A percentile compares a stretch with the other conserved stretches of the same genome.
Conservation (phyloP, 2,113 vertebrate genomes). For the Carassius gibelio region DNA sequence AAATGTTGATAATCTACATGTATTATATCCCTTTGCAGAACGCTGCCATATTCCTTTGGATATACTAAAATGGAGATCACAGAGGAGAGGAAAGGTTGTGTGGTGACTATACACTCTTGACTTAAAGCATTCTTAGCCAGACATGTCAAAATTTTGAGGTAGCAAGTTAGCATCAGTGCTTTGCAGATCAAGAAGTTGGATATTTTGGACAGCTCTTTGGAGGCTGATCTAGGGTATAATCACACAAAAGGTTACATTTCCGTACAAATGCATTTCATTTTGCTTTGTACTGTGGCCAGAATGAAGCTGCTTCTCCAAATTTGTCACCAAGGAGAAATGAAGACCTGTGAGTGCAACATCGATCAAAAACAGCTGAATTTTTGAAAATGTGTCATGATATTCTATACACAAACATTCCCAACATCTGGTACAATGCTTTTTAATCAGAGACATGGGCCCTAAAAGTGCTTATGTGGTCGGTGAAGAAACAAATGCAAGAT, state of each 20-base stretch:
- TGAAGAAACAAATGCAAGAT: conserved; percentile 44
- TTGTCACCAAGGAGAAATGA: conserved; percentile 69
- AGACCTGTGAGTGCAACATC: conserved; percentile 22
- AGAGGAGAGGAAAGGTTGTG: conserved; percentile 26
- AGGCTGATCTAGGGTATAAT: conserved; percentile 19
- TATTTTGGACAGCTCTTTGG: conserved; percentile 55
- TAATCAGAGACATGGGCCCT: conserved; percentile 66
- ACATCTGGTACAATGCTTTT: background rate
- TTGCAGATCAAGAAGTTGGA: conserved; percentile 70
- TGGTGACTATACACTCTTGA: conserved; percentile 47
- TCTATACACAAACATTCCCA: conserved; percentile 21
- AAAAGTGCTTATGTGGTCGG: conserved; percentile 54
- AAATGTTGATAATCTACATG: conserved; percentile 47
- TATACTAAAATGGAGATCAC: conserved; percentile 39
- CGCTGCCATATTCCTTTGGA: conserved; percentile 27
- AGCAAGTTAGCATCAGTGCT: conserved; percentile 81
- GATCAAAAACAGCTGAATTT: conserved; percentile 20
- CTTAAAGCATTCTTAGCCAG: conserved; percentile 64
- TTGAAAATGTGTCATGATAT: conserved; percentile 14
- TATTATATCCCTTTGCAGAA: conserved; percentile 9
- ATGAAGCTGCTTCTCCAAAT: background rate
- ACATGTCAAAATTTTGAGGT: conserved; percentile 75
- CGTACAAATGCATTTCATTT: conserved; percentile 12
- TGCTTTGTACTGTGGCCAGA: background rate
- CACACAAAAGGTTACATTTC: conserved; percentile 2